A percentile compares a stretch with the other conserved stretches of the same genome.
Evolutionary conservation across 2,113 vertebrate genomes (phyloP).

Genomic region (Cyphomyrus plagiostoma): DNA sequence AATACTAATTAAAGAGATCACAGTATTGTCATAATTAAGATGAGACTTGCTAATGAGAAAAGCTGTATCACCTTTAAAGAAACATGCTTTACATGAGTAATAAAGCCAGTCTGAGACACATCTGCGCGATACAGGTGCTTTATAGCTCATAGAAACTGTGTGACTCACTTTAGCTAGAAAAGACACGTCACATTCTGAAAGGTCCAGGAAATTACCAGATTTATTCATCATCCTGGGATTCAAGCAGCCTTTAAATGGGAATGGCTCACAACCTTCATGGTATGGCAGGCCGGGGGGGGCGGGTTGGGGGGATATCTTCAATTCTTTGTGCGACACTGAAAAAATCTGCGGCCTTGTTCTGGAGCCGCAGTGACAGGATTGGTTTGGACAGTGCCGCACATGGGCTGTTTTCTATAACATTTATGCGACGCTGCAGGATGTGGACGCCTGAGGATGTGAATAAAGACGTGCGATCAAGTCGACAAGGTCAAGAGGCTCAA

Average conservation of each 20-base stretch:
- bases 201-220: not conserved
- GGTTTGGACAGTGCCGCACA: not conserved
- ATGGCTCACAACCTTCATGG: not conserved
- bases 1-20: not conserved
- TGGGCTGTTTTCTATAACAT: constrained; percentile 1
- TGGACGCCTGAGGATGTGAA: not conserved
- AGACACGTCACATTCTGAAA: constrained; percentile 8
- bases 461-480: not conserved
- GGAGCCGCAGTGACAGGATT: not conserved
- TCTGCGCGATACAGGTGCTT: not conserved
- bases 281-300: not conserved
- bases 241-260: constrained; percentile 14
- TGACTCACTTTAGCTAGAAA: not conserved
- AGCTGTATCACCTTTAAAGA: not conserved
- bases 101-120: not conserved
- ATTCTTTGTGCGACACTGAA: constrained; percentile 5
- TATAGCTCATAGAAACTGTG: not conserved
- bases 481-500: not conserved
- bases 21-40: not conserved
- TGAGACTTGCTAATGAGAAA: not conserved
- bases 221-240: not conserved
- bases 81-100: not conserved
- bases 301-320: constrained; percentile 24
- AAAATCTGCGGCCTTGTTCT: not conserved
- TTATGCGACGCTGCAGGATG: not conserved